These are phyloP conservation scores for Pitangus sulphuratus DNA, from an alignment of 2,797 vertebrate genomes.

Conservation along the genomic window DNA sequence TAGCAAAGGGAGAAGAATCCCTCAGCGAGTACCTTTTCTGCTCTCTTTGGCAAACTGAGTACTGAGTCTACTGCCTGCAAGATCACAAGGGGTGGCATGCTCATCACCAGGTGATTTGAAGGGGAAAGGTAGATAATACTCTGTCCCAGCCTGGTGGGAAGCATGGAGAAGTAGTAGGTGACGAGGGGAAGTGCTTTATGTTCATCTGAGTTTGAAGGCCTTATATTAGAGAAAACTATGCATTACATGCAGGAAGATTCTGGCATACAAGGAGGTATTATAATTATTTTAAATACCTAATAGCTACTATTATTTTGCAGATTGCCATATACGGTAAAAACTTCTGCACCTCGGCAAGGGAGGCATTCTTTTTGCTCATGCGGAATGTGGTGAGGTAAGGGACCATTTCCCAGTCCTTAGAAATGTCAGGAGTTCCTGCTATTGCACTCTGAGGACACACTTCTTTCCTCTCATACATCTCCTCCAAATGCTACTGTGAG, in stretches of 20 bases:
- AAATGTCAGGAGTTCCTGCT: background rate
- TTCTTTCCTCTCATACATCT: background rate
- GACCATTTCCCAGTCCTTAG: background rate
- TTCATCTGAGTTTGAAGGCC: background rate
- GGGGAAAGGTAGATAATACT: background rate
- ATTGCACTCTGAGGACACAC: background rate
- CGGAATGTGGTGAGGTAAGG: conserved; percentile 93
- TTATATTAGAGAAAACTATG: background rate
- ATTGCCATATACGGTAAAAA: conserved; percentile 96
- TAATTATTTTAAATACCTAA: background rate
- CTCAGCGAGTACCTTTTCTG: background rate
- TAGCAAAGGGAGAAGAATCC: background rate
- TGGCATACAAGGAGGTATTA: background rate
- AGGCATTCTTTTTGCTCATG: conserved; percentile 94
- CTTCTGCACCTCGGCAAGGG: conserved; percentile 92
- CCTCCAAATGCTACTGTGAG: background rate
- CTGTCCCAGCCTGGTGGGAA: background rate
- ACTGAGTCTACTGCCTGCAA: background rate
- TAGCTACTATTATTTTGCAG: conserved; percentile 74
- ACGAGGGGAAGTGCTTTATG: background rate
- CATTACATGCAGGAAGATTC: background rate
- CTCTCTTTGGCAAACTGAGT: background rate
- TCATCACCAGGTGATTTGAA: background rate
- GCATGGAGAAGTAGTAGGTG: background rate
- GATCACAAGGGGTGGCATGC: background rate